These are phyloP conservation scores for Clanis bilineata DNA, from an alignment of 2,888 invertebrate genomes.

Conservation along the genomic window DNA sequence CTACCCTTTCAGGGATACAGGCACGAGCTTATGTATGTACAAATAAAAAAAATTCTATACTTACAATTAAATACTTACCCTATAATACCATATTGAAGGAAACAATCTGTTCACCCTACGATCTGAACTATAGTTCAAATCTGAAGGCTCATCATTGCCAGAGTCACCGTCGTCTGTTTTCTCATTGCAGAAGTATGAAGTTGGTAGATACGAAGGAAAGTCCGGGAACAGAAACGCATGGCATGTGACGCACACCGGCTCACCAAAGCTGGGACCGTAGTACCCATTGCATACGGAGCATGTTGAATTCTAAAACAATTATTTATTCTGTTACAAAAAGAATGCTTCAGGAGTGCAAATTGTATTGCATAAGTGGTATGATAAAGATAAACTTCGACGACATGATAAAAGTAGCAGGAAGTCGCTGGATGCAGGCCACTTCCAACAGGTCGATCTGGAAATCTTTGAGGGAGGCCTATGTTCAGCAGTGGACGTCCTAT, in stretches of 20 bases:
- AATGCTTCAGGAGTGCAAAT: too few species aligned
- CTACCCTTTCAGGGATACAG: too few species aligned
- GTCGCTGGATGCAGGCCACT: too few species aligned
- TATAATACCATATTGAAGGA: slow-evolving; percentile 66
- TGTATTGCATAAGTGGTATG: too few species aligned
- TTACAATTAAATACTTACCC: slow-evolving; percentile 47
- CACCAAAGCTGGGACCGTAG: slow-evolving; percentile 95
- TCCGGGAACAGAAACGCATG: slow-evolving; percentile 96
- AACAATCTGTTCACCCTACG: slow-evolving; percentile 65
- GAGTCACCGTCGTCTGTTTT: slow-evolving; percentile 95
- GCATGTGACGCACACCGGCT: slow-evolving; percentile 95
- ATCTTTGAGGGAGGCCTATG: too few species aligned
- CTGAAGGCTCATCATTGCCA: slow-evolving; percentile 96
- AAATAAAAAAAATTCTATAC: background rate
- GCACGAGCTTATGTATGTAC: too few species aligned
- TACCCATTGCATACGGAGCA: slow-evolving; percentile 95
- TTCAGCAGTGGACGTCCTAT: too few species aligned
- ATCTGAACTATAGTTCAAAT: slow-evolving; percentile 82
- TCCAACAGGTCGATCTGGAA: too few species aligned
- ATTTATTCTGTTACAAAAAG: too few species aligned
- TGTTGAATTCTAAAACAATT: slow-evolving; percentile 81
- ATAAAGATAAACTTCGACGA: too few species aligned
- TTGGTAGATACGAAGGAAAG: slow-evolving; percentile 81
- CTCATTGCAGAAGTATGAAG: slow-evolving; percentile 75
- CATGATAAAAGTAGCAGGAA: too few species aligned